Evolutionary conservation across 2,797 vertebrate genomes (phyloP).

Genomic region (Lacerta agilis): DNA sequence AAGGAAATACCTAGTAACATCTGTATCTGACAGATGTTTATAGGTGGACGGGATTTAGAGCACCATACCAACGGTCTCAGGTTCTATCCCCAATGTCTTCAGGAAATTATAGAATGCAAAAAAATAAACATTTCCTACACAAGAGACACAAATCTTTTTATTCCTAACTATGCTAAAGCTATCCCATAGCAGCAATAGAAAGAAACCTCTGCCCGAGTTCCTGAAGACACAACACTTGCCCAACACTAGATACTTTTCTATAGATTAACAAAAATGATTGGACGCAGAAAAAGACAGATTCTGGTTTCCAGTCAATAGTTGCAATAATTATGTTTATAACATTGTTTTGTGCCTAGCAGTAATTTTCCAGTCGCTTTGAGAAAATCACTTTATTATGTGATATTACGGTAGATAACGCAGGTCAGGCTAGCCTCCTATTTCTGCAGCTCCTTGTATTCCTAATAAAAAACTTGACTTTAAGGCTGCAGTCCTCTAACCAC

Average conservation of each 20-base stretch:
- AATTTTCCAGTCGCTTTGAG: not conserved
- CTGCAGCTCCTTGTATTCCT: not conserved
- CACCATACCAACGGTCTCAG: not conserved
- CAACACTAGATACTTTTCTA: too few relatives aligned
- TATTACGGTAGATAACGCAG: not conserved
- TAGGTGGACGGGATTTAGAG: fast-evolving
- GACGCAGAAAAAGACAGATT: not conserved
- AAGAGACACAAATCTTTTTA: too few relatives aligned
- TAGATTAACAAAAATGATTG: not conserved
- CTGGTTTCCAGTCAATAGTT: not conserved
- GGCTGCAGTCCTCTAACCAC: not conserved
- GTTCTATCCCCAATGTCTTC: not conserved
- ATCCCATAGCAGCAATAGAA: not conserved
- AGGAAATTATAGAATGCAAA: too few relatives aligned
- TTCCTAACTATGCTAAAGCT: not conserved
- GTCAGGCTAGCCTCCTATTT: not conserved
- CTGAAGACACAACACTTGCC: not conserved
- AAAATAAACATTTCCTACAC: too few relatives aligned
- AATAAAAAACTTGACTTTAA: not conserved
- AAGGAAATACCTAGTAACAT: not conserved
- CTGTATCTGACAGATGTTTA: not conserved
- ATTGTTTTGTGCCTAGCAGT: not conserved
- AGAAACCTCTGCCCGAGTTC: not conserved
- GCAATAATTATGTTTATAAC: not conserved
- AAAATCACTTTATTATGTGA: not conserved